A percentile compares a stretch with the other conserved stretches of the same genome.
These are phyloP conservation scores for Phaonia tiefii DNA, from an alignment of 2,888 invertebrate genomes.

Conservation along the genomic window DNA sequence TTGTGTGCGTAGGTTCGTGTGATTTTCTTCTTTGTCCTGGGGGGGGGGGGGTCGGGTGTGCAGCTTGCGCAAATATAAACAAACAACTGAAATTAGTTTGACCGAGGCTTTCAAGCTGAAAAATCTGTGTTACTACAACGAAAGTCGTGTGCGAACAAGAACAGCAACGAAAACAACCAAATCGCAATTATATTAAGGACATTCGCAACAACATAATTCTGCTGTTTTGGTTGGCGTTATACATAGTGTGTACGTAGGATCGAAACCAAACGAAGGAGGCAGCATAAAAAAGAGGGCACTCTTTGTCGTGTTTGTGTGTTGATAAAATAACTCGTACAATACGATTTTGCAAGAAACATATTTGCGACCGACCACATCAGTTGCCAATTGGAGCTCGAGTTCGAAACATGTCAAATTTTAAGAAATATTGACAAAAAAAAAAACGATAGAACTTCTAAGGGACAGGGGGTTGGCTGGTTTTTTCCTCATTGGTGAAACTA, in stretches of 20 bases:
- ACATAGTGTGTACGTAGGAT: neutral
- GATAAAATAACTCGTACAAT: constrained; percentile 41
- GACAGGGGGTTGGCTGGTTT: neutral
- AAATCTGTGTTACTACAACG: constrained; percentile 59
- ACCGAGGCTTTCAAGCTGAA: constrained; percentile 65
- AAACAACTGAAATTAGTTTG: constrained; percentile 65
- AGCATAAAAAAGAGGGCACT: constrained; percentile 27
- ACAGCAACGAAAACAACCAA: constrained; percentile 8
- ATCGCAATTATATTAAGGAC: neutral
- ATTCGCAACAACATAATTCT: constrained; percentile 24
- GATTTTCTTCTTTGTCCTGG: neutral
- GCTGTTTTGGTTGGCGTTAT: neutral
- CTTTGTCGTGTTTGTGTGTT: constrained; percentile 23
- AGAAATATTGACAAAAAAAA: constrained; percentile 12
- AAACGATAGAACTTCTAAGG: too few relatives aligned
- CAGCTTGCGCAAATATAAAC: constrained; percentile 6
- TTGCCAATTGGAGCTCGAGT: constrained; percentile 60
- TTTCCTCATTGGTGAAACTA: neutral
- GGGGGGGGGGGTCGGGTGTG: too few relatives aligned
- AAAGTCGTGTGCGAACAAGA: constrained; percentile 11
- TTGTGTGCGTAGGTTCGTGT: constrained; percentile 28
- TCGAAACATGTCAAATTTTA: constrained; percentile 47
- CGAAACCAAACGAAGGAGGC: neutral
- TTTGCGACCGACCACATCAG: constrained; percentile 54
- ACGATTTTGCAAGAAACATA: constrained; percentile 45